phyloP scores from a whole-genome alignment of 2,113 vertebrate species.

The Pygathrix nemaeus region DNA sequence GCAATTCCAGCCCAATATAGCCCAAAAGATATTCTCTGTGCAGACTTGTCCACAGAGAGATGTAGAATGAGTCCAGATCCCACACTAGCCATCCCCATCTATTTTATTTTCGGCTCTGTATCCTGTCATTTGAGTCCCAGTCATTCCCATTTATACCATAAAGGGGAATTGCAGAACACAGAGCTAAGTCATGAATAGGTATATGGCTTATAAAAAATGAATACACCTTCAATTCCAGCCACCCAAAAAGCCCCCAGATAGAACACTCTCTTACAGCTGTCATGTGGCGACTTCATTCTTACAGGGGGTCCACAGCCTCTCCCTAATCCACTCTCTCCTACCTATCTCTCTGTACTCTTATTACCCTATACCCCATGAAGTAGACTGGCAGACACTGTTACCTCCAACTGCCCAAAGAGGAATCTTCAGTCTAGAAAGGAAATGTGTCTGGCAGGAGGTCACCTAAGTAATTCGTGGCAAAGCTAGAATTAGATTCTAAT shows the following conservation, averaged over 20 bases:
- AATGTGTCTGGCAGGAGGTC: background rate
- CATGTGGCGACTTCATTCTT: background rate
- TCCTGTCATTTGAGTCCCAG: conserved; percentile 64
- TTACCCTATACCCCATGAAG: background rate
- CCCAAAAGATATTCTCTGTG: background rate
- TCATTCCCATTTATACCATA: conserved; percentile 36
- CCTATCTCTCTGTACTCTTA: background rate
- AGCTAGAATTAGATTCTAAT: background rate
- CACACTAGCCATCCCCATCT: background rate
- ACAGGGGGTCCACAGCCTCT: background rate
- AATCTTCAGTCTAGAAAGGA: background rate
- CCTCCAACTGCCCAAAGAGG: background rate
- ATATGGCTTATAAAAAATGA: conserved; percentile 18
- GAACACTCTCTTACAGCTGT: background rate
- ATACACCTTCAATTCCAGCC: conserved; percentile 56
- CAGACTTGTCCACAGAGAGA: background rate
- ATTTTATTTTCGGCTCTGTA: background rate
- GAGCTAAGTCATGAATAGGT: conserved; percentile 33
- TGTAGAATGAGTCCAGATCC: background rate
- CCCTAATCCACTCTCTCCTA: background rate
- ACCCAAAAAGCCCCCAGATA: background rate
- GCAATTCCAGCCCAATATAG: conserved; percentile 58
- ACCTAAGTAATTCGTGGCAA: background rate
- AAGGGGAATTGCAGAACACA: conserved; percentile 63
- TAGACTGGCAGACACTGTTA: background rate